Conservation (phyloP, 1,140 invertebrate genomes). For the Meloidogyne exigua region DNA sequence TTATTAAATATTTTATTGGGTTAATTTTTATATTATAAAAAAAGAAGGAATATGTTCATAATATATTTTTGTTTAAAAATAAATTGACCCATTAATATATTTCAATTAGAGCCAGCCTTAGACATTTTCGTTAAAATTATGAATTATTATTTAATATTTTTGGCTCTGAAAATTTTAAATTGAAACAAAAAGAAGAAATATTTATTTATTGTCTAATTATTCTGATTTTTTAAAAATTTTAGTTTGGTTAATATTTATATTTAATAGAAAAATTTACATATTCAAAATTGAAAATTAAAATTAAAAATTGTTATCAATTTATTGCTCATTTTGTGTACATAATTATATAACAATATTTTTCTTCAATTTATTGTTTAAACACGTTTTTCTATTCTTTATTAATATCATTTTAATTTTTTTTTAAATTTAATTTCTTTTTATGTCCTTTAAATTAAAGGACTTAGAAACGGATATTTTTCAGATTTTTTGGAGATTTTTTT, state of each 20-base stretch:
- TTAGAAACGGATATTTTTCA: too few species aligned
- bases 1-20: too few species aligned
- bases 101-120: not conserved
- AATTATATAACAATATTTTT: not conserved
- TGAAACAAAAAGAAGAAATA: too few species aligned
- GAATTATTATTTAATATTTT: not conserved
- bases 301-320: not conserved
- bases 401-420: too few species aligned
- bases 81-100: not conserved
- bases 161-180: not conserved
- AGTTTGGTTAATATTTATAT: too few species aligned
- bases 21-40: too few species aligned
- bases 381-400: too few species aligned
- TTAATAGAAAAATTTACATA: too few species aligned
- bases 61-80: not conserved
- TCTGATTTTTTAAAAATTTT: not conserved
- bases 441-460: too few species aligned
- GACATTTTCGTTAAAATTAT: not conserved
- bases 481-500: too few species aligned
- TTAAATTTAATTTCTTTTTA: too few species aligned
- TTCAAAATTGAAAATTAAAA: not conserved
- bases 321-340: not conserved
- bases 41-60: too few species aligned
- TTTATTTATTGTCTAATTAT: not conserved
- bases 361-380: not conserved